phyloP scores from a whole-genome alignment of 2,797 vertebrate genomes.

The Chromis chromis region DNA sequence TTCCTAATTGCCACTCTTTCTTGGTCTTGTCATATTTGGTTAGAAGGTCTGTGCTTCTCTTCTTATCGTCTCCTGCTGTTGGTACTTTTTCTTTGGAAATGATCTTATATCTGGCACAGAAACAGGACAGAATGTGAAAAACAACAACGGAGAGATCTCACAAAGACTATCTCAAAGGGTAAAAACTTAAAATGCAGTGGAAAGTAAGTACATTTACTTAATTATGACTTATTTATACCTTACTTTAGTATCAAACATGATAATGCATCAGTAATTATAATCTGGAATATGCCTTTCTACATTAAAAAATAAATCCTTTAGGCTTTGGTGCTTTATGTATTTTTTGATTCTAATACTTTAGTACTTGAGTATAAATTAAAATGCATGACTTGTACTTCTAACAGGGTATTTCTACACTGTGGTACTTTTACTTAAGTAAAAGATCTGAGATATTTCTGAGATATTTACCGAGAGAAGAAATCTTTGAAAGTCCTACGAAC shows the following conservation, averaged over 20 bases:
- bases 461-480: constrained; percentile 86
- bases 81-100: constrained; percentile 81
- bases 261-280: too few relatives aligned
- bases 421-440: too few relatives aligned
- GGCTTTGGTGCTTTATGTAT: too few relatives aligned
- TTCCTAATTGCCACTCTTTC: constrained; percentile 92
- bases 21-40: constrained; percentile 85
- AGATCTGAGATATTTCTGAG: background rate
- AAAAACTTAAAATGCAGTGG: background rate
- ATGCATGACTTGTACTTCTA: too few relatives aligned
- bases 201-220: background rate
- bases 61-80: constrained; percentile 83
- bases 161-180: background rate
- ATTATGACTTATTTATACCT: too few relatives aligned
- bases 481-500: constrained; percentile 92
- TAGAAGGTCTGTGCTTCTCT: constrained; percentile 85
- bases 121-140: background rate
- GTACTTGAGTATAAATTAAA: too few relatives aligned
- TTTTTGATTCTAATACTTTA: too few relatives aligned
- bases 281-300: too few relatives aligned
- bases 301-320: too few relatives aligned
- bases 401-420: too few relatives aligned
- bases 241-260: too few relatives aligned
- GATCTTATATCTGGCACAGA: constrained; percentile 89
- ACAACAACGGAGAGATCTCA: background rate